Percentiles rank a stretch among this genome's conserved stretches.
phyloP scores from a whole-genome alignment of 1,140 invertebrate species.

The Odontomachus brunneus region DNA sequence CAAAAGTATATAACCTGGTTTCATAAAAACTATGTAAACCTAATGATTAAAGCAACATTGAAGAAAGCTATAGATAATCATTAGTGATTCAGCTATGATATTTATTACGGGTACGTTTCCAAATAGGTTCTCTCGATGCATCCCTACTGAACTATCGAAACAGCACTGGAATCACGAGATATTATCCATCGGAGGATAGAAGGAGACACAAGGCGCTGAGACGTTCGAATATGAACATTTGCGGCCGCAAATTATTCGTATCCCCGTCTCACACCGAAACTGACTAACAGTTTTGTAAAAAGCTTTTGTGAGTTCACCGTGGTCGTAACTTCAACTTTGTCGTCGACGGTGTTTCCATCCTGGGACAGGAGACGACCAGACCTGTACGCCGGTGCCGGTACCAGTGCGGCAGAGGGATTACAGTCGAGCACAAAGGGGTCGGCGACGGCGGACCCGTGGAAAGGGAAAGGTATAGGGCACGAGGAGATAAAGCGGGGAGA shows the following conservation, averaged over 20 bases:
- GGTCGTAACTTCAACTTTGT: constrained; percentile 80
- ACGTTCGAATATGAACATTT: constrained; percentile 51
- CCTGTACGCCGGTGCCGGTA: constrained; percentile 42
- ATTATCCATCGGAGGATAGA: constrained; percentile 67
- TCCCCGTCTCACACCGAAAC: constrained; percentile 46
- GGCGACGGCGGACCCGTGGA: constrained; percentile 44
- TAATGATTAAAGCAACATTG: too few species aligned
- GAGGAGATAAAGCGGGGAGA: constrained; percentile 68
- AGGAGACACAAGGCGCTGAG: constrained; percentile 35
- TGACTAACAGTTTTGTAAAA: constrained; percentile 79
- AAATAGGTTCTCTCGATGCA: not conserved
- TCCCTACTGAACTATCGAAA: constrained; percentile 45
- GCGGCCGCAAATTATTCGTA: constrained; percentile 67
- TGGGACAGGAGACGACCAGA: constrained; percentile 69
- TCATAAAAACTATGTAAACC: too few species aligned
- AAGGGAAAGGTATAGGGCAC: constrained; percentile 23
- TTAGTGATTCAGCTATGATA: too few species aligned
- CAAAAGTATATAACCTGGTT: too few species aligned
- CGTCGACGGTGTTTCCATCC: constrained; percentile 69
- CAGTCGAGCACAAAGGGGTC: constrained; percentile 60
- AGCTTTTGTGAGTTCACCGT: constrained; percentile 79
- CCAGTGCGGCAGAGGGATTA: constrained; percentile 57
- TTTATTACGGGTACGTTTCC: too few species aligned
- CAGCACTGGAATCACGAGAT: constrained; percentile 56
- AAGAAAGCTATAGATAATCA: too few species aligned